Evolutionary conservation across 2,888 invertebrate species (phyloP).

Genomic region (Willowsia nigromaculata): DNA sequence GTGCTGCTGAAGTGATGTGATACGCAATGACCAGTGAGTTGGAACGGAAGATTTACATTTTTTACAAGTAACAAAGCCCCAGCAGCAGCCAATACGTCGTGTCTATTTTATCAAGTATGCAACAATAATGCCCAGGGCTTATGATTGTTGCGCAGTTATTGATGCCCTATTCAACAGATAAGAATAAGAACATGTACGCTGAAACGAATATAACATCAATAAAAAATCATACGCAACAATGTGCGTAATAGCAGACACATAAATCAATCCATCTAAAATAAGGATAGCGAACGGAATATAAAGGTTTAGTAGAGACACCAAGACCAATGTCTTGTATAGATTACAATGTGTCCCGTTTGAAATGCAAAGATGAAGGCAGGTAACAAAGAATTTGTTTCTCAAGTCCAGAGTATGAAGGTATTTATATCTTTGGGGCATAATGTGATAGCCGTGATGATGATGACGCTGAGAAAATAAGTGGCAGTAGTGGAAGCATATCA

Average conservation of each 20-base stretch:
- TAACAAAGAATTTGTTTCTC: background rate
- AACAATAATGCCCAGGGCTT: background rate
- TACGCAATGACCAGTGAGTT: slow-evolving; percentile 41
- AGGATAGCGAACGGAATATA: too few species aligned
- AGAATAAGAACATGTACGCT: background rate
- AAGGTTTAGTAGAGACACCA: background rate
- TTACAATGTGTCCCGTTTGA: too few species aligned
- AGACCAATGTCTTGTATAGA: background rate
- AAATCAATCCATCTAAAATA: too few species aligned
- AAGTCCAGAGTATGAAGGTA: background rate
- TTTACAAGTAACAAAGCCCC: background rate
- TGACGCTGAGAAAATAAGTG: background rate
- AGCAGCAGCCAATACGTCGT: slow-evolving; percentile 16
- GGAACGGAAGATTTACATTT: slow-evolving; percentile 51
- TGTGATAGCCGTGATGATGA: background rate
- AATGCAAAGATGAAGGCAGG: background rate
- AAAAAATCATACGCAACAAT: background rate
- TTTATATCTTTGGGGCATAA: slow-evolving; percentile 34
- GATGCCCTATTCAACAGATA: slow-evolving; percentile 1
- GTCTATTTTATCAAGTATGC: slow-evolving; percentile 2
- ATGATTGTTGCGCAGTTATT: background rate
- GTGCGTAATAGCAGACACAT: background rate
- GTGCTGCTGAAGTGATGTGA: background rate
- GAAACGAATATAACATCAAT: background rate
- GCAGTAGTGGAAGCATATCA: too few species aligned